Conservation (phyloP, 2,888 invertebrate species). For the Allolobophora icterica region DNA sequence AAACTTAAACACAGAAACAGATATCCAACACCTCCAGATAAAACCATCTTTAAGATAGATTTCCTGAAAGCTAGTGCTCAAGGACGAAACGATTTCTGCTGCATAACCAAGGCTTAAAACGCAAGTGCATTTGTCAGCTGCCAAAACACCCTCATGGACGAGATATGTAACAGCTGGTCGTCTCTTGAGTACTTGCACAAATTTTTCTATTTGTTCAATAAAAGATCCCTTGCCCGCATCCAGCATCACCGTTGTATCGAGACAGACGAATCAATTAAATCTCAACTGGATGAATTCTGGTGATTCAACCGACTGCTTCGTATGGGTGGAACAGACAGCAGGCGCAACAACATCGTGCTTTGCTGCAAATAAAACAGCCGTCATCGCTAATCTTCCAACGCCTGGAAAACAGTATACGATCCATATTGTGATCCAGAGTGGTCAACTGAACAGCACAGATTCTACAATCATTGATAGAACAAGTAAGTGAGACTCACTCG, state of each 20-base stretch:
- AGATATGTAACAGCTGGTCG: too few species aligned
- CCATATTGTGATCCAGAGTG: slow-evolving; percentile 8
- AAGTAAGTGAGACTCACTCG: not conserved
- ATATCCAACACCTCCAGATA: too few species aligned
- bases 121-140: too few species aligned
- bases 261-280: not conserved
- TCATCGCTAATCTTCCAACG: not conserved
- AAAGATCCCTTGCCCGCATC: not conserved
- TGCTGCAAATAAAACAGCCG: not conserved
- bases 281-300: not conserved
- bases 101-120: too few species aligned
- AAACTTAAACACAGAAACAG: too few species aligned
- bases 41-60: too few species aligned
- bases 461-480: not conserved
- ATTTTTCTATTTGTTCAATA: too few species aligned
- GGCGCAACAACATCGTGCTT: not conserved
- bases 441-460: not conserved
- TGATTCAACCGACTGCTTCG: not conserved
- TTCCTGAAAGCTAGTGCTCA: too few species aligned
- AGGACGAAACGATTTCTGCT: too few species aligned
- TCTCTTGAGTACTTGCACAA: too few species aligned
- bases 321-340: not conserved
- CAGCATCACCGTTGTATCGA: not conserved
- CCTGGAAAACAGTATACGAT: not conserved
- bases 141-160: too few species aligned